Percentiles rank a stretch among this genome's conserved stretches.
Evolutionary conservation across 1,140 invertebrate genomes (phyloP).

Genomic region (Heliconius nattereri): DNA sequence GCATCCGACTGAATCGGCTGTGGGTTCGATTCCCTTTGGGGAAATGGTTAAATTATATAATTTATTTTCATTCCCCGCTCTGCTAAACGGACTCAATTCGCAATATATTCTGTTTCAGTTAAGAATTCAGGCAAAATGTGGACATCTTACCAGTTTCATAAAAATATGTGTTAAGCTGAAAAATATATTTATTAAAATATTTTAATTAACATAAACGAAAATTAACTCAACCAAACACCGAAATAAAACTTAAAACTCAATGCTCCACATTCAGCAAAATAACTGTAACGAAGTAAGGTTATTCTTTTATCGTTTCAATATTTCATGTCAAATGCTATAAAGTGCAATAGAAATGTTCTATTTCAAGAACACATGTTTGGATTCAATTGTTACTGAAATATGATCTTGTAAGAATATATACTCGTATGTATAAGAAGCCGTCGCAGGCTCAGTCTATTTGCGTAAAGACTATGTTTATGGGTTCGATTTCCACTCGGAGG

Average conservation of each 20-base stretch:
- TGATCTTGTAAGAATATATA: background rate
- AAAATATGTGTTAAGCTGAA: too few species aligned
- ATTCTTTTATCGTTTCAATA: conserved; percentile 12
- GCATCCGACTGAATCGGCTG: background rate
- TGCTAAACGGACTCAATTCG: too few species aligned
- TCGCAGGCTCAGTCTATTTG: too few species aligned
- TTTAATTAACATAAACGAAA: background rate
- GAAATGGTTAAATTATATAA: too few species aligned
- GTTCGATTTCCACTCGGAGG: too few species aligned
- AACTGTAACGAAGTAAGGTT: background rate
- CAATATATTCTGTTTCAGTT: too few species aligned
- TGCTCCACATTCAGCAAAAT: background rate
- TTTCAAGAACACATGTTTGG: conserved; percentile 12
- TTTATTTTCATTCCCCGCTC: too few species aligned
- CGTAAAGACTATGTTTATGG: too few species aligned
- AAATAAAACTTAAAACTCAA: background rate
- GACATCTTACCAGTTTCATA: too few species aligned
- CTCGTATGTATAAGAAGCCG: background rate
- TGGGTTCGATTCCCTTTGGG: background rate
- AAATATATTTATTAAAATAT: too few species aligned
- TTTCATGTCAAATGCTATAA: conserved; percentile 9
- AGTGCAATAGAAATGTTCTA: conserved; percentile 13
- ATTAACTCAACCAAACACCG: background rate
- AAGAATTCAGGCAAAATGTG: too few species aligned
- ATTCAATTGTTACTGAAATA: conserved; percentile 10